Evolutionary conservation across 35 echinoderm and acorn worm species (phyloP).

Genomic region (Stichopus chloronotus): DNA sequence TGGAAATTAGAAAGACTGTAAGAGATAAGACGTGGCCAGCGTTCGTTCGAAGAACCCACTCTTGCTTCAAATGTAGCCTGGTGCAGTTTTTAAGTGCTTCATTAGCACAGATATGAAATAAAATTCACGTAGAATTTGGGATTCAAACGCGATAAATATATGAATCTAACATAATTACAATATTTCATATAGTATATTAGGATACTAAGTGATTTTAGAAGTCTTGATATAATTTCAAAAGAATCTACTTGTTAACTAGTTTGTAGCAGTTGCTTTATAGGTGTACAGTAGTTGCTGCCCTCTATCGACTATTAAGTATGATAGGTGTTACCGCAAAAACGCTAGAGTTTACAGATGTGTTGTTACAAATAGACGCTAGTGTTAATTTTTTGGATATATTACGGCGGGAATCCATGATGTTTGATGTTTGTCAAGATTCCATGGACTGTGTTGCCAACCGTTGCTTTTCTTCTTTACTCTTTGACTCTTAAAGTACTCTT

Average conservation of each 20-base stretch:
- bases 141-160: too few species aligned
- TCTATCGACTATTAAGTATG: slow-evolving; percentile 1
- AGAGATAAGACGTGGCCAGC: background rate
- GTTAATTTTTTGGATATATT: background rate
- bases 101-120: too few species aligned
- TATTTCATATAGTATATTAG: too few species aligned
- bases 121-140: too few species aligned
- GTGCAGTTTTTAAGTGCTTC: background rate
- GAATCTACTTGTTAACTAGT: too few species aligned
- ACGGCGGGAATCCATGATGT: background rate
- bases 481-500: background rate
- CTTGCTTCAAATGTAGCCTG: background rate
- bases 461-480: background rate
- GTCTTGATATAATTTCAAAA: too few species aligned
- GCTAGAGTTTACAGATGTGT: background rate
- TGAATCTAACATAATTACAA: too few species aligned
- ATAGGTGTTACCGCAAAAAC: background rate
- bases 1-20: background rate
- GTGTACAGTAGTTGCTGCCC: background rate
- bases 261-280: too few species aligned
- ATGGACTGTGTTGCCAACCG: background rate
- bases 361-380: background rate
- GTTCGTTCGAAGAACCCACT: background rate
- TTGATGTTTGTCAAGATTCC: slow-evolving; percentile 8
- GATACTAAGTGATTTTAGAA: too few species aligned